Conservation (phyloP, 2,888 invertebrate genomes). For the Microctonus aethiopoides region DNA sequence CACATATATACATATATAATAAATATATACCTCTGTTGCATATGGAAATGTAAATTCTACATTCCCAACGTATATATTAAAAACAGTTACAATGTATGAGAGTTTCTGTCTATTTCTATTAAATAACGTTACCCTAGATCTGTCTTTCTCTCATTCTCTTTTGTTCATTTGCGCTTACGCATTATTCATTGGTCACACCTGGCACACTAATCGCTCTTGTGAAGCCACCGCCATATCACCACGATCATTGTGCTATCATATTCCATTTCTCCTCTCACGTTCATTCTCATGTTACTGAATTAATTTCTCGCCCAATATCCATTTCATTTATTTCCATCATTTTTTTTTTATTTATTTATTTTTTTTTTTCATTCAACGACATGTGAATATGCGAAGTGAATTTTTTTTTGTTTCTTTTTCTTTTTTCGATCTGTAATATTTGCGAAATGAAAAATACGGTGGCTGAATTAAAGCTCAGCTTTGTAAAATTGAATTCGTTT, state of each 20-base stretch:
- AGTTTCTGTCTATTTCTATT: constrained; percentile 26
- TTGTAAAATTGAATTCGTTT: too few species aligned
- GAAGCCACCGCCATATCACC: constrained; percentile 16
- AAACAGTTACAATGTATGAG: constrained; percentile 30
- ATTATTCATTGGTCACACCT: constrained; percentile 35
- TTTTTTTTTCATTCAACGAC: background rate
- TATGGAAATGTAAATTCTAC: constrained; percentile 17
- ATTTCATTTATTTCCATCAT: background rate
- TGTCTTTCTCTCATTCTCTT: too few species aligned
- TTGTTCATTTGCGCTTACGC: background rate
- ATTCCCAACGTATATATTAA: too few species aligned
- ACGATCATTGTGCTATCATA: constrained; percentile 11
- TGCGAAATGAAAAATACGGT: too few species aligned
- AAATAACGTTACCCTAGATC: constrained; percentile 13
- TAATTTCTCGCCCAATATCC: background rate
- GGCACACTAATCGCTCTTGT: constrained; percentile 36
- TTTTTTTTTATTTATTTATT: background rate
- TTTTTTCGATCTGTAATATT: background rate
- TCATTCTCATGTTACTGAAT: background rate
- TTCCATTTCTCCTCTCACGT: background rate
- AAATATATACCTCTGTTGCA: background rate
- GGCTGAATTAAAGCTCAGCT: too few species aligned
- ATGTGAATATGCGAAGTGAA: background rate
- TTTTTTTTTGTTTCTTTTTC: background rate
- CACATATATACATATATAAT: too few species aligned